Base-by-base conservation (phyloP, 2,113 vertebrate genomes). In the Eira barbara region DNA sequence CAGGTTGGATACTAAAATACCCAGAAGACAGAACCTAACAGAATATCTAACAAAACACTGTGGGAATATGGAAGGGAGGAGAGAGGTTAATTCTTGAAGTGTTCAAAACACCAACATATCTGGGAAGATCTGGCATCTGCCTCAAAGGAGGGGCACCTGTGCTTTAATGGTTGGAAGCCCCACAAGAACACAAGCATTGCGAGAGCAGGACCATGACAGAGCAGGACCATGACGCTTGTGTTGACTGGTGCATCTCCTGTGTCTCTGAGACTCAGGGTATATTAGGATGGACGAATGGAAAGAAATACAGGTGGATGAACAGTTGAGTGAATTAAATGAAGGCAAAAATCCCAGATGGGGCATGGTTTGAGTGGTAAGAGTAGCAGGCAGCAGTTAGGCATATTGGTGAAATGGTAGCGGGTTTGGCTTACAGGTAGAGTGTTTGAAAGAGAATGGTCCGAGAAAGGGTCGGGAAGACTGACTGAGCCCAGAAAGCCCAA, bases 221-320 rank as follows among this genome's bases (percentile, higher is more conserved):
- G 5, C 86, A 57, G 42, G 89, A 5, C 27, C 17, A 0, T 1
- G 25, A 14, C 11, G 11, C 12, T 10, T 55, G 61, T 25, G 10
- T 49, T 20, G 6, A 7, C 2, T 2, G 0, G 45, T 1, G 0
- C 7, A 3, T 91, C 39, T 86, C 42, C 42, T 36, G 0, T n/a
- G 39, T 74, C 84, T 83, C 8, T 69, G 71, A 36, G 20, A 31
- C 42, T 63, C 61, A 13, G 76, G 27, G 29, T 15, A 0, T 52
- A 27, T 31, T 39, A 57, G 63, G 23, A 2, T 86, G 29, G 25
- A 21, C 47, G 29, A 31, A n/a, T 29, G 39, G 90, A 36, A 27
- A 78, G 61, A 83, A 42, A 13, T 67, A 1, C 23, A 11, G 0
- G 52, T 9, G 9, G 6, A 29, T 34, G 45, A 36, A 71, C 34